Base-by-base conservation (phyloP, 2,797 vertebrate species). In the Melanotaenia trifasciata region DNA sequence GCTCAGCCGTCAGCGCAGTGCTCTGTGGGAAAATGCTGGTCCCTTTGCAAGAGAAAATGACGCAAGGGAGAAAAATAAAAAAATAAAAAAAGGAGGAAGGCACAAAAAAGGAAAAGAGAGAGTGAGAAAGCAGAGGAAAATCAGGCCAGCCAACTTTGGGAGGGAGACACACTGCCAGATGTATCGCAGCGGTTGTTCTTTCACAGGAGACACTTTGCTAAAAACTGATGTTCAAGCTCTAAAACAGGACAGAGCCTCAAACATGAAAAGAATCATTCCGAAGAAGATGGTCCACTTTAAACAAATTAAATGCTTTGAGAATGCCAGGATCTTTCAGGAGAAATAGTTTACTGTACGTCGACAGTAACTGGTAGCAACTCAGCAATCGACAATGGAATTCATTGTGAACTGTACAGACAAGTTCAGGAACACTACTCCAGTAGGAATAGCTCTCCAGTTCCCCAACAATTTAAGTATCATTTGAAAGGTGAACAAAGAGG, bases 21-120 rank as follows among this genome's bases (percentile, higher is more conserved):
- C 78, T 75, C 84, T 87, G 83, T 90, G 89, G 91, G 92, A 90
- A 92, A 90, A 89, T 64, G 28, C 58, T 72, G 70, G 78, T 79
- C 81, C 83, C 80, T 83, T 87, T 76, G 32, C 22, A 16, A 12
- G 59, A 80, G 63, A 75, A 69, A 71, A 51, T 73, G 72, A 88
- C 68, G 80, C 72, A 14, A 72, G 35, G 63, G 54, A 58, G 16
- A 30, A 59, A 64, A 74, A 53, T 47, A 18, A 38, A 65, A 59
- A 60, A 18, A 11, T 11, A 40, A 26, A 54, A 64, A 18, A 43
- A 16, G 5, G 63, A 38, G 40, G 58, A 28, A 56, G 54, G 57
- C 2, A 56, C 40, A 68, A 65, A 72, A 59, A 40, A 53, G 22
- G 24, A 76, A 72, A 58, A 24, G 60, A 47, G 18, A 20, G 38